Base-by-base conservation (phyloP, 2,113 vertebrate species). In the Poeciliopsis occidentalis region DNA sequence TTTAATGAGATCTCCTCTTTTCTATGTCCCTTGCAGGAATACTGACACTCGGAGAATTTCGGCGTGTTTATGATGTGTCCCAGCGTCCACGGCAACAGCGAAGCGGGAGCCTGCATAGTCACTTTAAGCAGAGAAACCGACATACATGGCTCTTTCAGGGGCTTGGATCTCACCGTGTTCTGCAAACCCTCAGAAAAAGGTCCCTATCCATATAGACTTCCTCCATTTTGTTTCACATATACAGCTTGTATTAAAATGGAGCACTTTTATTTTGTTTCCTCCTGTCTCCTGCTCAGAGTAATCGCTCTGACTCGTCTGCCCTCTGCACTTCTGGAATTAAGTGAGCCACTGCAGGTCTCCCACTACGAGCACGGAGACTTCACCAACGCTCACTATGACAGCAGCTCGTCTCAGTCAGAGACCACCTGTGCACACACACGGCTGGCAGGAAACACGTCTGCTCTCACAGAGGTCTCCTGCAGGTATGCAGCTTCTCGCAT, bases 321-420 rank as follows among this genome's bases (percentile, higher is more conserved):
- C 10, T 90, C 95, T 0, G 91, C 96, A 73, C 91, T 99, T 3
- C 96, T 99, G 73, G 97, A 98, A 84, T 93, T 97, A 89, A 98
- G 97, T 0, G 98, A 99, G 89, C 97, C 97, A 0, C 92, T 99
- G 79, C 97, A 99, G 89, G 97, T 99, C 12, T 96, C 98, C 80
- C 95, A 95, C 24, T 98, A 96, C 0, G 95, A 97, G 69, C 95
- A 95, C 41, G 96, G 97, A 63, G 97, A 97, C 39, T 97, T 97
- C 91, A 97, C 97, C 86, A 94, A 98, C 0, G 97, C 97, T 75
- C 97, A 99, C 71, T 95, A 98, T 86, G 97, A 99, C 92, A 99
- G 97, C 32, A 97, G 96, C 44, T 95, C 95, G 0, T 92, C 96
- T 73, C 96, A 94, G 80, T 93, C 94, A 0, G 96, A 98, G 85